Conservation (phyloP, 2,888 invertebrate genomes). For the Platerodrilus igneus region DNA sequence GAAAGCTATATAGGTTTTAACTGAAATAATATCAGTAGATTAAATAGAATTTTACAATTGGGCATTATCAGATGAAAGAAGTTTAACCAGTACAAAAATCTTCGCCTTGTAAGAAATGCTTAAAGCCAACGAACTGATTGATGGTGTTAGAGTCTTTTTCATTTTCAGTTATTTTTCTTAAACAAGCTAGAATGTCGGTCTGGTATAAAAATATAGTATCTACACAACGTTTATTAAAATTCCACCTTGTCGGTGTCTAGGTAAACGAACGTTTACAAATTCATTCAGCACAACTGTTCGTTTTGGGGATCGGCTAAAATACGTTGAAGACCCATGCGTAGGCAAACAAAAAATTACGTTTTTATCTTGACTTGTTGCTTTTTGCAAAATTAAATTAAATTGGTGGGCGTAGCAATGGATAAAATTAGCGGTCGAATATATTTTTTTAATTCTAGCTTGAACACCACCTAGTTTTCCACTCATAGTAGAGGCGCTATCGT, state of each 20-base stretch:
- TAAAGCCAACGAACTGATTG: slow-evolving; percentile 7
- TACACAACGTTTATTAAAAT: slow-evolving; percentile 21
- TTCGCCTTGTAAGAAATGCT: slow-evolving; percentile 9
- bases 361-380: slow-evolving; percentile 4
- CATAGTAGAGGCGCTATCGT: slow-evolving; percentile 33
- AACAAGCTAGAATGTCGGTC: slow-evolving; percentile 1
- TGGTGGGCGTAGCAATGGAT: slow-evolving; percentile 28
- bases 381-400: slow-evolving; percentile 19
- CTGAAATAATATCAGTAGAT: slow-evolving; percentile 8
- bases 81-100: slow-evolving; percentile 16
- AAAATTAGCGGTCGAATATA: slow-evolving; percentile 17
- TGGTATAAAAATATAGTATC: slow-evolving; percentile 6
- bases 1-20: slow-evolving; percentile 10
- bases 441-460: slow-evolving; percentile 24
- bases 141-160: slow-evolving; percentile 6
- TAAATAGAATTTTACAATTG: slow-evolving; percentile 9
- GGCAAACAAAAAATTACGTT: slow-evolving; percentile 2
- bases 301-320: slow-evolving; percentile 1
- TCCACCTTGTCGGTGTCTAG: slow-evolving; percentile 15
- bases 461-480: too few species aligned
- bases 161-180: background rate
- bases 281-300: slow-evolving; percentile 9
- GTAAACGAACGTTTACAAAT: slow-evolving; percentile 12
- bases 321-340: background rate
- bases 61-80: slow-evolving; percentile 12